These are phyloP conservation scores for Papilio glaucus DNA, from an alignment of 1,140 invertebrate genomes.

Conservation along the genomic window DNA sequence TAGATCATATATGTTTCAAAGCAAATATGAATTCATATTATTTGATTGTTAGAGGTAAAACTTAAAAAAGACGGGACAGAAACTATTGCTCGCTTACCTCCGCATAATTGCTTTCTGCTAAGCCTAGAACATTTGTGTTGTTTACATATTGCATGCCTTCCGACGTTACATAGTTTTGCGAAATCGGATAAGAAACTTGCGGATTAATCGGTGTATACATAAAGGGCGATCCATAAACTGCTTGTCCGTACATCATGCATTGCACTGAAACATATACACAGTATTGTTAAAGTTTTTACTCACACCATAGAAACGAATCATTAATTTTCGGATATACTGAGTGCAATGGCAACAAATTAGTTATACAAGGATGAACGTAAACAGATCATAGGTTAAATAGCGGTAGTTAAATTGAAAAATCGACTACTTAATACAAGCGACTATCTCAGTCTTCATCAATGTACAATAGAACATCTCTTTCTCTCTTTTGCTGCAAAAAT, in stretches of 20 bases:
- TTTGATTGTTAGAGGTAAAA: neutral
- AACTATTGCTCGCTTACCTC: constrained; percentile 51
- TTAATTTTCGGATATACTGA: too few relatives aligned
- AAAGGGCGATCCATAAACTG: constrained; percentile 57
- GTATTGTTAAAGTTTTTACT: too few relatives aligned
- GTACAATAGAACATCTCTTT: too few relatives aligned
- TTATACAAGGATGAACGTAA: too few relatives aligned
- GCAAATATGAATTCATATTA: constrained; percentile 20
- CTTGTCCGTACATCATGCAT: constrained; percentile 66
- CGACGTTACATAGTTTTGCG: constrained; percentile 41
- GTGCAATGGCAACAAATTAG: too few relatives aligned
- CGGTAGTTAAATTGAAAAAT: too few relatives aligned
- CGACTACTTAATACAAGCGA: too few relatives aligned
- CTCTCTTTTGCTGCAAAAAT: too few relatives aligned
- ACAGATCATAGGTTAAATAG: too few relatives aligned
- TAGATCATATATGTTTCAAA: neutral
- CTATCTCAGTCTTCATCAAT: too few relatives aligned
- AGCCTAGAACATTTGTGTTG: constrained; percentile 42
- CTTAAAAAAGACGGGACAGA: neutral
- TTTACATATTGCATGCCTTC: constrained; percentile 44
- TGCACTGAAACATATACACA: constrained; percentile 57
- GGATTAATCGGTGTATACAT: constrained; percentile 59
- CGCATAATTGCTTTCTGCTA: constrained; percentile 60
- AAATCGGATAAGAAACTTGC: constrained; percentile 49
- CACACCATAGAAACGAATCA: too few relatives aligned